Percentiles rank a stretch among this genome's conserved stretches.
phyloP scores from a whole-genome alignment of 2,888 invertebrate genomes.

The Temnothorax rugatulus region DNA sequence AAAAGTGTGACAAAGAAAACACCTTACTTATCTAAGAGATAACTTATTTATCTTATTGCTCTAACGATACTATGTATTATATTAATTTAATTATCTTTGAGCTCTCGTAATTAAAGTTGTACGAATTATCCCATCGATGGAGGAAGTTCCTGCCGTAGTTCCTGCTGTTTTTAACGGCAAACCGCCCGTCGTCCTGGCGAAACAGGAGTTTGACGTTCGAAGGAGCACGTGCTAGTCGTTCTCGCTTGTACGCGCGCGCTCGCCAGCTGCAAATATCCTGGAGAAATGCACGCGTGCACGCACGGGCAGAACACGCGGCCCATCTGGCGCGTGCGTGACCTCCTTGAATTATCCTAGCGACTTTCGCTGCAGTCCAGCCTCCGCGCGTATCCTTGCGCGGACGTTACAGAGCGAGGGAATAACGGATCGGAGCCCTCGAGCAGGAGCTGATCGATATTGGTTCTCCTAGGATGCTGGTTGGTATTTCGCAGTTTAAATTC shows the following conservation, averaged over 20 bases:
- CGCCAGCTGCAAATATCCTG: constrained; percentile 78
- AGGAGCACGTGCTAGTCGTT: constrained; percentile 70
- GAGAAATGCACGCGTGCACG: constrained; percentile 60
- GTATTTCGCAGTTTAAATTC: neutral
- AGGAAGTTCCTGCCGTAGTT: neutral
- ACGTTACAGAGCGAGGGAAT: neutral
- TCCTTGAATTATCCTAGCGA: constrained; percentile 82
- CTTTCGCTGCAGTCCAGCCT: constrained; percentile 40
- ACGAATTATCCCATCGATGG: neutral
- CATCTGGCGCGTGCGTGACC: constrained; percentile 86
- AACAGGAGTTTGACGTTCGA: constrained; percentile 38
- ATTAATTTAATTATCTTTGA: neutral
- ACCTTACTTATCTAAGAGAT: neutral
- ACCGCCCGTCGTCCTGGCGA: constrained; percentile 11
- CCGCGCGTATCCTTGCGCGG: constrained; percentile 27
- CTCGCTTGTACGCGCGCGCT: constrained; percentile 53
- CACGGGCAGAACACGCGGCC: constrained; percentile 77
- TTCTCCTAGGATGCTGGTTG: neutral
- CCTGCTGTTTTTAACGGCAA: neutral
- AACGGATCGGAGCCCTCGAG: constrained; percentile 7
- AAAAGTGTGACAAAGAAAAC: neutral
- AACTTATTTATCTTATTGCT: neutral
- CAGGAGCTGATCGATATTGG: constrained; percentile 2
- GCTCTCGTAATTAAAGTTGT: neutral
- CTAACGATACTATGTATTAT: neutral